phyloP scores from a whole-genome alignment of 2,113 vertebrate genomes.

The Odocoileus hemionus region DNA sequence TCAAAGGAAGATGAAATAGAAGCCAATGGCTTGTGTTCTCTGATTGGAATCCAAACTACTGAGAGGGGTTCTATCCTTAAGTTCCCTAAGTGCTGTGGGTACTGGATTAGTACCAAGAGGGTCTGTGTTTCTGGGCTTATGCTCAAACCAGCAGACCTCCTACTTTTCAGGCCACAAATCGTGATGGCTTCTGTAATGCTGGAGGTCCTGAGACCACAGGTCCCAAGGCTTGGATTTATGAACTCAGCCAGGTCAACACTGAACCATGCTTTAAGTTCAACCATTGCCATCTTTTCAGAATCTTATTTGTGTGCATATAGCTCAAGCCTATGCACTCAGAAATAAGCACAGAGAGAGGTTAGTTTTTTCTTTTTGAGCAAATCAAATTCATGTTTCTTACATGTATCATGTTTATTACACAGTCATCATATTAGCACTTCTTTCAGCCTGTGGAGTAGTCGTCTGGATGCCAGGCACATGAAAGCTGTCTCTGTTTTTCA shows the following conservation, averaged over 20 bases:
- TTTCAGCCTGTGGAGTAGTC: neutral
- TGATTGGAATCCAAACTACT: neutral
- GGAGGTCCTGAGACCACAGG: neutral
- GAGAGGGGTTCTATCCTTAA: neutral
- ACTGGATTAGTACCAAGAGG: neutral
- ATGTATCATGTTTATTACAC: neutral
- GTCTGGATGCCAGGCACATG: neutral
- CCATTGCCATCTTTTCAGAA: neutral
- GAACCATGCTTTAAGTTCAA: neutral
- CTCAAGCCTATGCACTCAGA: neutral
- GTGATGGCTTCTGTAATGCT: neutral
- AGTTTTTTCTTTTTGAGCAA: neutral
- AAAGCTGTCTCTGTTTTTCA: neutral
- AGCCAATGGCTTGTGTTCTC: slow-evolving; percentile 2
- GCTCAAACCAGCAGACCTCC: slow-evolving; percentile 10
- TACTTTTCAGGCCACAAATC: slow-evolving; percentile 7
- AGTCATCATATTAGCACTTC: neutral
- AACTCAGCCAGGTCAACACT: neutral
- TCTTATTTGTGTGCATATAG: neutral
- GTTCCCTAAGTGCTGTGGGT: neutral
- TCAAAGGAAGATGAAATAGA: slow-evolving; percentile 10
- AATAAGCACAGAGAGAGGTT: neutral
- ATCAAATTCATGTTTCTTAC: neutral
- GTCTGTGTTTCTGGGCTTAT: slow-evolving; percentile 15
- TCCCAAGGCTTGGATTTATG: neutral